phyloP scores from a whole-genome alignment of 2,888 invertebrate genomes.

The Caenorhabditis afra region DNA sequence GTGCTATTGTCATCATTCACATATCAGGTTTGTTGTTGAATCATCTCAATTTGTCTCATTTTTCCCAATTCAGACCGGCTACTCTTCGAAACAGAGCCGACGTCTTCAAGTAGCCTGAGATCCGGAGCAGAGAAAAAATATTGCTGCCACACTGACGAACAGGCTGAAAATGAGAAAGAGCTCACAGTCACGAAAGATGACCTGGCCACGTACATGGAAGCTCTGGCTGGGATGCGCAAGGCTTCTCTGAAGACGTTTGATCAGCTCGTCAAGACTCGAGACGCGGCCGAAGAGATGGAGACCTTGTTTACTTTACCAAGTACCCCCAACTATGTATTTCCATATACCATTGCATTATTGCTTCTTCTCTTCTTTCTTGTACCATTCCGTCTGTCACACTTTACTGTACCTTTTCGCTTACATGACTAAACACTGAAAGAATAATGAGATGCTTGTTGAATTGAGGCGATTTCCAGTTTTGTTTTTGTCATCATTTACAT shows the following conservation, averaged over 20 bases:
- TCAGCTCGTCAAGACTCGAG: slow-evolving; percentile 15
- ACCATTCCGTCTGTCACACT: no score
- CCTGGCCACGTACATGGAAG: slow-evolving; percentile 37
- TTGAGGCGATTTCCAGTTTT: no score
- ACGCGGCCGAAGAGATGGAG: slow-evolving; percentile 40
- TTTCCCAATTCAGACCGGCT: slow-evolving; percentile 86
- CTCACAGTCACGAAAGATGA: slow-evolving; percentile 60
- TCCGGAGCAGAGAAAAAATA: slow-evolving; percentile 90
- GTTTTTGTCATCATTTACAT: no score
- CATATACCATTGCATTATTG: no score
- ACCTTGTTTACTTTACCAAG: no score
- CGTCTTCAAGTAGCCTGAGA: slow-evolving; percentile 91
- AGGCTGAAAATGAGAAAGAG: slow-evolving; percentile 80
- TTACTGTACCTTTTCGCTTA: no score
- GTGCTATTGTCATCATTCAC: no score
- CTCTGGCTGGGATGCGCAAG: slow-evolving; percentile 48
- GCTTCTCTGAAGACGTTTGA: slow-evolving; percentile 32
- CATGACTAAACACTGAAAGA: no score
- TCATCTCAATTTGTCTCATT: not conserved
- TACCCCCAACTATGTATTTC: no score
- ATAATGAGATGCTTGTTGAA: no score
- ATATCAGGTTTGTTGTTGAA: slow-evolving; percentile 86
- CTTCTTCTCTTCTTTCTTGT: no score
- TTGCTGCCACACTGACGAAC: slow-evolving; percentile 95
- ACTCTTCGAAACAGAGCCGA: slow-evolving; percentile 90